Evolutionary conservation across 2,888 invertebrate genomes (phyloP).

Genomic region (Amiota mariae): DNA sequence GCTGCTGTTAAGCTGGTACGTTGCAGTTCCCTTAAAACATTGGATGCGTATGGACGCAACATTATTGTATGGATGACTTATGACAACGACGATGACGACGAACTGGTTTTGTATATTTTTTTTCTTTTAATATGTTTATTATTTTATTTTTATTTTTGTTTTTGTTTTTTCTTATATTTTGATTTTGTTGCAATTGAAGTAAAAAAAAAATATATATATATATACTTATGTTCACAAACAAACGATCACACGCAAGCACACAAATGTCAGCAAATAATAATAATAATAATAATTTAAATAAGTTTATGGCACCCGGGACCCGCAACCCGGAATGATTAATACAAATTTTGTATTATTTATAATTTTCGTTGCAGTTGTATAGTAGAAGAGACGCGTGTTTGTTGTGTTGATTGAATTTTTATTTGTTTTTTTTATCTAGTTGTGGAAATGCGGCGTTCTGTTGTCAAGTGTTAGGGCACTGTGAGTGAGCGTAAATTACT

Average conservation of each 20-base stretch:
- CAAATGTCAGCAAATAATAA: too few relatives aligned
- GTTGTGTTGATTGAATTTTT: conserved; percentile 27
- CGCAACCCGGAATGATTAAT: background rate
- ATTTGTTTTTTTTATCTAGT: conserved; percentile 22
- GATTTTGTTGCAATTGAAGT: background rate
- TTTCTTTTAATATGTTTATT: background rate
- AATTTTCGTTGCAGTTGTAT: background rate
- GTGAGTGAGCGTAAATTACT: conserved; percentile 46
- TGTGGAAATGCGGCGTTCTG: conserved; percentile 47
- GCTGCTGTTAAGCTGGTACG: conserved; percentile 29
- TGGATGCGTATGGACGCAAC: conserved; percentile 55
- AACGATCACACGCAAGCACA: too few relatives aligned
- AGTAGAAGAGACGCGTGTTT: conserved; percentile 3
- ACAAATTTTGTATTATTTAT: background rate
- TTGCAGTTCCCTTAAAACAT: conserved; percentile 44
- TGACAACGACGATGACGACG: background rate
- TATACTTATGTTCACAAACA: too few relatives aligned
- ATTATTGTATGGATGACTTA: conserved; percentile 36
- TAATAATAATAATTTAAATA: too few relatives aligned
- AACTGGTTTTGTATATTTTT: background rate
- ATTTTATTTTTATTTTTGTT: background rate
- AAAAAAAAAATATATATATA: background rate
- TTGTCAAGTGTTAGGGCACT: conserved; percentile 58
- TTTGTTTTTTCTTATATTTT: background rate
- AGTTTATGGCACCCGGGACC: too few relatives aligned